Conservation (phyloP, 64 coral and sea anemone species). For the Montipora capricornis region DNA sequence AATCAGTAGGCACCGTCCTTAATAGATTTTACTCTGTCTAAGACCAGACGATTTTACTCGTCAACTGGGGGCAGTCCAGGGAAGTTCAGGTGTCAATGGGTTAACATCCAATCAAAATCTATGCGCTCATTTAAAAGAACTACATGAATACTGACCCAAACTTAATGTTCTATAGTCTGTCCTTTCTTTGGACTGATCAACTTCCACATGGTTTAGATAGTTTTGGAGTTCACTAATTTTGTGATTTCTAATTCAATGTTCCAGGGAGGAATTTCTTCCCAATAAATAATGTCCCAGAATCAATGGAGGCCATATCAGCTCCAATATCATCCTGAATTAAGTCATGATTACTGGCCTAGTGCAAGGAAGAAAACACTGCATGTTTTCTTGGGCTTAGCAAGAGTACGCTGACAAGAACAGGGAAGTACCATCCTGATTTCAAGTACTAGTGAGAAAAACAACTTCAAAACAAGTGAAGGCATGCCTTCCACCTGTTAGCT, state of each 20-base stretch:
- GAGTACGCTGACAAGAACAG: background rate
- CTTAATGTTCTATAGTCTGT: no score
- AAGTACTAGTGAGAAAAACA: background rate
- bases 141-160: no score
- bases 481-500: background rate
- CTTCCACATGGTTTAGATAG: background rate
- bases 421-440: background rate
- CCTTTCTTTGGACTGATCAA: background rate
- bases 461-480: background rate
- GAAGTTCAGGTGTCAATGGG: no score
- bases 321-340: background rate
- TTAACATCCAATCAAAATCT: no score
- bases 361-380: background rate
- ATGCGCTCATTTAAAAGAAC: no score
- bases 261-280: constrained; percentile 49
- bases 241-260: background rate
- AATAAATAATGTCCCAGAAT: constrained; percentile 10
- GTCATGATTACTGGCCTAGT: background rate
- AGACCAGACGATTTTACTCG: no score
- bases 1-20: no score
- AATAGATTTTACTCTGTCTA: no score
- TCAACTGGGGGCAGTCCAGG: no score
- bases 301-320: constrained; percentile 36
- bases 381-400: background rate
- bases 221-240: background rate